A percentile compares a stretch with the other conserved stretches of the same genome.
Evolutionary conservation across 2,888 invertebrate genomes (phyloP).

Genomic region (Petrolisthes manimaculis): DNA sequence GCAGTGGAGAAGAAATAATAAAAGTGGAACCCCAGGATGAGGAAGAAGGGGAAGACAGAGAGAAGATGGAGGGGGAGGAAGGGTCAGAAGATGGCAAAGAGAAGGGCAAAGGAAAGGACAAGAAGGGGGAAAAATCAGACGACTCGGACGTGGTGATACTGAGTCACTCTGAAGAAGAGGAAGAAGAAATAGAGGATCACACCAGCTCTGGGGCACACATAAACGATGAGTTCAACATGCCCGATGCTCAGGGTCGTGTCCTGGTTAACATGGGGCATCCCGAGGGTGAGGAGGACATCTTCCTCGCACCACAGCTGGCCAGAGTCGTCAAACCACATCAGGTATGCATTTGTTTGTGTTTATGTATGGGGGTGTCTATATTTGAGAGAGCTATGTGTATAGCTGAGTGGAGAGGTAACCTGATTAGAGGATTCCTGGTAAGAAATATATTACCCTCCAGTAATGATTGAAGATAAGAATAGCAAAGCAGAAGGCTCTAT

Average conservation of each 20-base stretch:
- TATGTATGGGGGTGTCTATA: neutral
- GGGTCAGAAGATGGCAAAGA: conserved; percentile 74
- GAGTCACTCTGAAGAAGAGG: conserved; percentile 71
- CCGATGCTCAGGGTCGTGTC: conserved; percentile 91
- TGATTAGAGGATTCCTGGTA: neutral
- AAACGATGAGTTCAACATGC: conserved; percentile 90
- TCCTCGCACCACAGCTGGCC: conserved; percentile 88
- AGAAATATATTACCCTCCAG: neutral
- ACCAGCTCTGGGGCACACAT: conserved; percentile 93
- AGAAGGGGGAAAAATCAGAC: conserved; percentile 39
- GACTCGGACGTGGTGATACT: conserved; percentile 66
- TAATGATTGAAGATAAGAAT: neutral
- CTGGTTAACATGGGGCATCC: conserved; percentile 94
- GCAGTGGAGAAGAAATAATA: conserved; percentile 32
- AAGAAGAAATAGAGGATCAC: conserved; percentile 85
- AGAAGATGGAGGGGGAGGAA: conserved; percentile 72
- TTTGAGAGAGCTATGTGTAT: neutral
- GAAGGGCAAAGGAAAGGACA: neutral
- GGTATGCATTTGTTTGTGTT: conserved; percentile 71
- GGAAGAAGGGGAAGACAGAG: conserved; percentile 23
- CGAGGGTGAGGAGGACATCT: conserved; percentile 89
- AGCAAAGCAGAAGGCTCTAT: no score
- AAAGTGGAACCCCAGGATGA: neutral
- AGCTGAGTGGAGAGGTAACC: neutral
- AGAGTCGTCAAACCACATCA: conserved; percentile 96